Conservation (phyloP, 2,888 invertebrate species). For the Erebia palarica region DNA sequence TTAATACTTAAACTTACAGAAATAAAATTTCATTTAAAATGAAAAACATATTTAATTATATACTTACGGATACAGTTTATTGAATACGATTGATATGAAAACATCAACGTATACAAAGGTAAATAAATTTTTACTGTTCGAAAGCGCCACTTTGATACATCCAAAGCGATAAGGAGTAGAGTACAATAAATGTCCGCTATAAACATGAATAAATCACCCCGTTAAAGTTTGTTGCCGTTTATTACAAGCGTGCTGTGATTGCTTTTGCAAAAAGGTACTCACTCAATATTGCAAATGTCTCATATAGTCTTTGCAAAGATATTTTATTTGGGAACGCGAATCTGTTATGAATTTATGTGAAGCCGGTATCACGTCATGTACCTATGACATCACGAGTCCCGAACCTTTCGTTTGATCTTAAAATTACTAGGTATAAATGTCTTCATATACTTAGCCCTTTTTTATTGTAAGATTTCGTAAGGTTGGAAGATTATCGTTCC, state of each 20-base stretch:
- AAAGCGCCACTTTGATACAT: conserved; percentile 26
- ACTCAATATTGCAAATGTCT: conserved; percentile 9
- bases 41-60: too few species aligned
- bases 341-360: not conserved
- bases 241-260: conserved; percentile 20
- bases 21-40: not conserved
- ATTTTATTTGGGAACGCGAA: conserved; percentile 7
- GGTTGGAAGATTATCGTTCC: not conserved
- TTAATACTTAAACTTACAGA: not conserved
- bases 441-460: not conserved
- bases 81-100: too few species aligned
- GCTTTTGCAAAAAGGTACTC: not conserved
- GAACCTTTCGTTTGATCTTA: not conserved
- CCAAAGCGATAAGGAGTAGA: conserved; percentile 32
- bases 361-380: not conserved
- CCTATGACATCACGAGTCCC: not conserved
- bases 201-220: conserved; percentile 39
- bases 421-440: not conserved
- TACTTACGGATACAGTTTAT: too few species aligned
- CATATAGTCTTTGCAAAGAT: conserved; percentile 2
- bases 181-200: conserved; percentile 39
- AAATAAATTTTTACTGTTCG: not conserved
- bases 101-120: not conserved
- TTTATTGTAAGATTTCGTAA: not conserved
- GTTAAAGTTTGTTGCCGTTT: conserved; percentile 44